Conservation (phyloP, 30 jellyfish, hydroid and myxozoan genomes). For the Nemopilema nomurai region DNA sequence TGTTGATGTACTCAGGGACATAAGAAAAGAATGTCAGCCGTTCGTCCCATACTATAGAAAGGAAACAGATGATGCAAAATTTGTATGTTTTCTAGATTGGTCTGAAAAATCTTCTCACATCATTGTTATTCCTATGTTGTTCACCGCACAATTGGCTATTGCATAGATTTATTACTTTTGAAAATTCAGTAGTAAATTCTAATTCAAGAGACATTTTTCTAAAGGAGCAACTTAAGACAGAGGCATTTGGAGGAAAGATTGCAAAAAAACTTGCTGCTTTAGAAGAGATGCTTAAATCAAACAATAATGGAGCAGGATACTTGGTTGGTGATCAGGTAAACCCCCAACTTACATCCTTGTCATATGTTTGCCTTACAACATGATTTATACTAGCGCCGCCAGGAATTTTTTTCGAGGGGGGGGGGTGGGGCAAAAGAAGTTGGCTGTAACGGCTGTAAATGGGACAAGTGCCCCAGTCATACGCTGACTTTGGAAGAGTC, state of each 20-base stretch:
- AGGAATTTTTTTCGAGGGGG: no score
- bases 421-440: no score
- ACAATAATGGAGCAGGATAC: constrained; percentile 52
- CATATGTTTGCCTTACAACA: no score
- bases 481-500: no score
- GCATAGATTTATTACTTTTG: no score
- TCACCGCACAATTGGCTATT: no score
- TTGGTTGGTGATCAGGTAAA: constrained; percentile 64
- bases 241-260: constrained; percentile 25
- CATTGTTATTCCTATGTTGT: no score
- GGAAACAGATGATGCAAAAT: constrained; percentile 29
- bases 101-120: not conserved
- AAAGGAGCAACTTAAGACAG: constrained; percentile 21
- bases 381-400: no score
- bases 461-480: no score
- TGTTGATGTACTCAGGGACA: not conserved
- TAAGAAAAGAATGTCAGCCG: not conserved
- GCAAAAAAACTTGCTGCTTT: constrained; percentile 23
- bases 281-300: constrained; percentile 48
- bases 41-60: not conserved
- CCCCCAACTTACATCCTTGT: no score
- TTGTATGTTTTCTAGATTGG: not conserved
- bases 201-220: not conserved
- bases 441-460: no score
- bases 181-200: not conserved